These are phyloP conservation scores for Tiphia femorata DNA, from an alignment of 2,888 invertebrate species.

Conservation along the genomic window DNA sequence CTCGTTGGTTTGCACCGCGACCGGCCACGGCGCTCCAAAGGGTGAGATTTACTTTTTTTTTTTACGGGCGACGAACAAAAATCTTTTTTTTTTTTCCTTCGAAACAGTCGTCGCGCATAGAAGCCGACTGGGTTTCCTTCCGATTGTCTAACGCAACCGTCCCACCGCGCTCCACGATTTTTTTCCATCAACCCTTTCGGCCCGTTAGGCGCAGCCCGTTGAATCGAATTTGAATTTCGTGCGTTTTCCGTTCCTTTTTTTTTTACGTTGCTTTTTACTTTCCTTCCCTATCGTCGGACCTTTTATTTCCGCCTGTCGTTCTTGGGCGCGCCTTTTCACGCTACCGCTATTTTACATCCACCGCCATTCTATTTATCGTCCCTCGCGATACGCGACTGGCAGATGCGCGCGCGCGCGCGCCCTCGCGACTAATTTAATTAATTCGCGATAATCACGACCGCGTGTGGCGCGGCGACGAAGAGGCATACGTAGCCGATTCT, in stretches of 20 bases:
- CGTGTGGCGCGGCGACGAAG: no score
- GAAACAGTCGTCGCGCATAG: no score
- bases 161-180: no score
- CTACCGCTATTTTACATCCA: not conserved
- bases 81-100: slow-evolving; percentile 8
- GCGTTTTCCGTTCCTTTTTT: slow-evolving; percentile 7
- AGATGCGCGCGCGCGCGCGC: not conserved
- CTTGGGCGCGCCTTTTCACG: not conserved
- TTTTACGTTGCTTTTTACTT: slow-evolving; percentile 3
- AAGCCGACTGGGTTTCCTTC: no score
- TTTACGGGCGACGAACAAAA: slow-evolving; percentile 8
- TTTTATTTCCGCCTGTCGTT: no score
- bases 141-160: no score
- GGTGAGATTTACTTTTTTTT: slow-evolving; percentile 23
- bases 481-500: no score
- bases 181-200: no score
- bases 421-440: slow-evolving; percentile 1
- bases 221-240: not conserved
- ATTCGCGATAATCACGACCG: not conserved
- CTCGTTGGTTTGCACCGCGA: slow-evolving; percentile 27
- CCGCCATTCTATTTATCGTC: not conserved
- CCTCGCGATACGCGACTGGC: not conserved
- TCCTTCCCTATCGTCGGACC: not conserved
- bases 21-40: slow-evolving; percentile 20
- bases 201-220: not conserved